Percentiles rank a stretch among this genome's conserved stretches.
Conservation (phyloP, 2,113 vertebrate genomes). For the Motacilla alba region DNA sequence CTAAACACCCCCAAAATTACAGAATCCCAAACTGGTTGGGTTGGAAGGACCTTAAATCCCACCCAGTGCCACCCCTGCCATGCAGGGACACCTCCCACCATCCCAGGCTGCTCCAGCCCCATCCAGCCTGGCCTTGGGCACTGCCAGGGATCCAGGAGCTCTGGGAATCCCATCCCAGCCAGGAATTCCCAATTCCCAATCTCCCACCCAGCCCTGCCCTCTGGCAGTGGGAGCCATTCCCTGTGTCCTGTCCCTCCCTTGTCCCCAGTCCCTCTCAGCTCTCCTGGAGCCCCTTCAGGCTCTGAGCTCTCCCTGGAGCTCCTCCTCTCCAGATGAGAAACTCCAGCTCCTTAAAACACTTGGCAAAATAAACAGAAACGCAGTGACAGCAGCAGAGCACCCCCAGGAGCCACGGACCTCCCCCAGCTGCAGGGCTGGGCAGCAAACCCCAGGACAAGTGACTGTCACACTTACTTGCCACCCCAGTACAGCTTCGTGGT, state of each 20-base stretch:
- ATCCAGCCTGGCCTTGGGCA: neutral
- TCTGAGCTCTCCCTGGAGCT: neutral
- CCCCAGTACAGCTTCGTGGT: conserved; percentile 99
- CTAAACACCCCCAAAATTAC: neutral
- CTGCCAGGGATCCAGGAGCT: neutral
- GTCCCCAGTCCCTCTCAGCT: neutral
- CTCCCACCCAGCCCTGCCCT: accelerated
- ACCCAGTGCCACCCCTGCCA: accelerated
- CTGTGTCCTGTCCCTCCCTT: neutral
- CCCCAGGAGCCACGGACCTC: accelerated
- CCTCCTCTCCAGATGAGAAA: neutral
- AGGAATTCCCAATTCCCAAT: neutral
- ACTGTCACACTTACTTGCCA: conserved; percentile 88
- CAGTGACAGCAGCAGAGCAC: accelerated
- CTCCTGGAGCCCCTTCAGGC: neutral
- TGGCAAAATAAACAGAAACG: neutral
- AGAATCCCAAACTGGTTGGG: accelerated
- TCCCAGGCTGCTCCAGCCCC: neutral
- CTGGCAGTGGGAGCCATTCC: neutral
- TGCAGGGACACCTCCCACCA: neutral
- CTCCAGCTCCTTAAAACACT: neutral
- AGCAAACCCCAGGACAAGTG: neutral
- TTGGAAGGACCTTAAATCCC: accelerated
- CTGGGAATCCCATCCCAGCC: neutral
- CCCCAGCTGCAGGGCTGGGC: accelerated